Base-by-base conservation (phyloP, 2,797 vertebrate genomes). In the Petrocephalus schoutedeni region DNA sequence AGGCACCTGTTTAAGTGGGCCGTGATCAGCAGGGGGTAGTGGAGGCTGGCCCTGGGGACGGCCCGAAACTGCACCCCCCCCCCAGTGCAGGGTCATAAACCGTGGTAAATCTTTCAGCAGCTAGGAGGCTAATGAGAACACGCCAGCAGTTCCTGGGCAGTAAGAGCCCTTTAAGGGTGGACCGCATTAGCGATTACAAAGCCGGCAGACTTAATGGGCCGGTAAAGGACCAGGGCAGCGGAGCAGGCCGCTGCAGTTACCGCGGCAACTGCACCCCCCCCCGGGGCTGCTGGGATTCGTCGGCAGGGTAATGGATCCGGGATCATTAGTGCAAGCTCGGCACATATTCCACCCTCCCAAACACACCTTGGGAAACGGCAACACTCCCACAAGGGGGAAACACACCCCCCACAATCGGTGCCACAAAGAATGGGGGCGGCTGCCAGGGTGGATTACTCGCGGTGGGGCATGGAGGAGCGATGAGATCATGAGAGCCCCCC, bases 211-310 rank as follows among this genome's bases (percentile, higher is more conserved):
- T 51, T 57, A 85, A 85, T 57, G 51, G 19, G 23, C 10, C 2
- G 54, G 23, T 85, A 85, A 85, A 32, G 0, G 19, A 49, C 14
- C 36, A 80, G 45, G 10, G 12, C 5, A 28, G 8, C 57, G 83
- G 45, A n/a, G 41, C 4, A 49, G 45, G 51, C 45, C 8, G 19
- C 28, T 58, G 45, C 9, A 6, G 77, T 61, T 64, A 3, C 12
- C 14, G 9, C 19, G n/a, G 86, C 32, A 28, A 85, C 56, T 1
- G 2, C 32, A 2, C 3, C 36, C 36, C 36, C 36, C 64, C 16
- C 23, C 64, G 28, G 67, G 85, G 23, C 74, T 51, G n/a, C 56
- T 87, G 74, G 88, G 86, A 82, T 53, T 53, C 19, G 23, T 57
- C 23, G 21, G 32, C 32, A 14, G 32, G 67, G 67, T 74, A 74